A percentile compares a stretch with the other conserved stretches of the same genome.
Conservation (phyloP, 2,888 invertebrate species). For the Andrena trimmerana region DNA sequence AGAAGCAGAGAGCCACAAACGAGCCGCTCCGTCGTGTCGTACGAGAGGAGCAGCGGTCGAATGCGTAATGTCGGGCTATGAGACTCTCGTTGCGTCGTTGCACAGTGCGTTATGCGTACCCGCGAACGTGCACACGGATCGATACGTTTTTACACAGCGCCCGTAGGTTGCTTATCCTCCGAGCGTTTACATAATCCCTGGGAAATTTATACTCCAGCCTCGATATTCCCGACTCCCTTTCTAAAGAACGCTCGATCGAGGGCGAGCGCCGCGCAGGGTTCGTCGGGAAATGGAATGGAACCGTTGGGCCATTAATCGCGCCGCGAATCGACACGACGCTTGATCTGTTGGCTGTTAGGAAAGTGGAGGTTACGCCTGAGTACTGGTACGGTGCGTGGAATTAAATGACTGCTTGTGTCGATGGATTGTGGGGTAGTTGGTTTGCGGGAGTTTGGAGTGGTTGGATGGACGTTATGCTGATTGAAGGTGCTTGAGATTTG, state of each 20-base stretch:
- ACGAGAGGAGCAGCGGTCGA: constrained; percentile 50
- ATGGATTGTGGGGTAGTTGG: too few species aligned
- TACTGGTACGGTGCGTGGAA: too few species aligned
- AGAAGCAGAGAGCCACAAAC: constrained; percentile 54
- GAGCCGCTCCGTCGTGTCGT: constrained; percentile 65
- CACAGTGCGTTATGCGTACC: constrained; percentile 57
- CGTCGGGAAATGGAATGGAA: constrained; percentile 40
- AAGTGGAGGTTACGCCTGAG: not conserved
- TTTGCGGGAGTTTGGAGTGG: too few species aligned
- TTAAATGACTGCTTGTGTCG: not conserved
- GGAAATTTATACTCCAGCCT: constrained; percentile 51
- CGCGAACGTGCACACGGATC: constrained; percentile 30
- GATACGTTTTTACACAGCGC: constrained; percentile 36
- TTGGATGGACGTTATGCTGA: too few species aligned
- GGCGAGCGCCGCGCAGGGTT: not conserved
- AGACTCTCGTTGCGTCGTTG: constrained; percentile 24
- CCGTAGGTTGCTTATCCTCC: constrained; percentile 33
- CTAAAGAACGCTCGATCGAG: constrained; percentile 30
- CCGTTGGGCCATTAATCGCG: not conserved
- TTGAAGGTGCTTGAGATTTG: too few species aligned
- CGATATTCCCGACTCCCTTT: constrained; percentile 46
- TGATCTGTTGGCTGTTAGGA: not conserved
- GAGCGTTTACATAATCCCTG: constrained; percentile 53
- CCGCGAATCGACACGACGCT: constrained; percentile 7
- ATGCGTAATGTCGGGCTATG: constrained; percentile 54